Evolutionary conservation across 2,797 vertebrate species (phyloP), one percentile per base, ranked within the genome.

Genomic region (Pachyuromys duprasi): DNA sequence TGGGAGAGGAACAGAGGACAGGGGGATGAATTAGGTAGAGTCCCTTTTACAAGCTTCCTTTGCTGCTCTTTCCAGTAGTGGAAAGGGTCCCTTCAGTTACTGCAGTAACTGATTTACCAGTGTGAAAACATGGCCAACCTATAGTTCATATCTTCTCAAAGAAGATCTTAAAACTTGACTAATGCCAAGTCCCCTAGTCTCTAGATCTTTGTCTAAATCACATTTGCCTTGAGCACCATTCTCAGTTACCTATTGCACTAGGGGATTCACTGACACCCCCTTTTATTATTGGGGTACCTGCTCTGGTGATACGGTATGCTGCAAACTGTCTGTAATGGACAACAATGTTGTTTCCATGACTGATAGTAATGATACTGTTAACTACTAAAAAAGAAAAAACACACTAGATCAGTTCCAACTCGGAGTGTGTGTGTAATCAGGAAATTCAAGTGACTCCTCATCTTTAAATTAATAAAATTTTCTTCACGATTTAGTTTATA

Each of bases 391-490:
- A 63, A 63, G 42, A 74, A 24, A 28, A 49, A 49, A 9, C 45
- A 49, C 45, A 5, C 13, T 78, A 49, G 14, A 62, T 3, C 62
- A 45, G 4, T 67, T 89, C 28, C 26, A 86, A 28, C 63, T 49
- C 36, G 53, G 11, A 12, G 53, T 57, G 69, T 39, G n/a, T 72
- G 72, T 81, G 24, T 20, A 11, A 49, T 65, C 5, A 49, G 18
- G 14, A 95, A 70, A 94, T 78, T 69, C 60, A 88, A 87, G 36
- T 65, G 18, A 69, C 31, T 84, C 33, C 39, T 83, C 5, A 0
- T 91, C 22, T 94, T 78, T 86, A 63, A 80, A 28, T 70, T 72
- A 95, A 87, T 72, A 20, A 42, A 39, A 53, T 76, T 88, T 53
- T 87, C 45, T 55, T 67, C 24, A 60, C 63, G 75, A 2, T 1